Base-by-base conservation (phyloP, 2,888 invertebrate genomes). In the Cephus pygmeus region DNA sequence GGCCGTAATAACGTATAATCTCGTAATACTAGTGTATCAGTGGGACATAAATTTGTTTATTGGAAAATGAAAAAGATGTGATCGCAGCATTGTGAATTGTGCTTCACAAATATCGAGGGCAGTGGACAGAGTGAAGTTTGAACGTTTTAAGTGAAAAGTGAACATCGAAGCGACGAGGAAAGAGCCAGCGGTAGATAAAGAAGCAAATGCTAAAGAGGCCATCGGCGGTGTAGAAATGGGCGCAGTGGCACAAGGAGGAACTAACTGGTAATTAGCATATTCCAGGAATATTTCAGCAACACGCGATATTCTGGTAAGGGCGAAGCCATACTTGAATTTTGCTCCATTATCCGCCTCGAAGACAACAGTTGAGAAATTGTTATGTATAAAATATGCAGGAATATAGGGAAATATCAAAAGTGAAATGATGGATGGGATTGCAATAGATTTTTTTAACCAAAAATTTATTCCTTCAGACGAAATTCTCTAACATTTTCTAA, bases 221-320 rank as follows among this genome's bases (percentile, higher is more conserved):
- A 81, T 74, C 76, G 80, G 75, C 79, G 82, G 79, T 81, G 79
- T 78, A 82, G 83, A 83, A 84, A 83, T 82, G 76, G 80, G 82
- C 83, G 82, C 84, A 85, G 82, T 87, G 84, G 81, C 84, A 87
- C 83, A 82, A 85, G 85, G 84, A 87, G 86, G 83, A 80, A 83
- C 85, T 85, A 84, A 85, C 83, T 83, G 82, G 84, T 85, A 85
- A 88, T 88, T 87, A 88, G 84, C 85, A 87, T 88, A 88, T 89
- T 89, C 87, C 82, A 76, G 83, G 88, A 88, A 89, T 86, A 87
- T 88, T 88, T 85, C 82, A 85, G 81, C 79, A 76, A 83, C 88
- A 88, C 89, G 88, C 89, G 88, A 88, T 88, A 83, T 84, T 83
- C 83, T 81, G 81, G 80, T 69, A 31, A 34, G 15, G 12, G 71